Conservation (phyloP, 1,140 invertebrate species). For the Varroa destructor region DNA sequence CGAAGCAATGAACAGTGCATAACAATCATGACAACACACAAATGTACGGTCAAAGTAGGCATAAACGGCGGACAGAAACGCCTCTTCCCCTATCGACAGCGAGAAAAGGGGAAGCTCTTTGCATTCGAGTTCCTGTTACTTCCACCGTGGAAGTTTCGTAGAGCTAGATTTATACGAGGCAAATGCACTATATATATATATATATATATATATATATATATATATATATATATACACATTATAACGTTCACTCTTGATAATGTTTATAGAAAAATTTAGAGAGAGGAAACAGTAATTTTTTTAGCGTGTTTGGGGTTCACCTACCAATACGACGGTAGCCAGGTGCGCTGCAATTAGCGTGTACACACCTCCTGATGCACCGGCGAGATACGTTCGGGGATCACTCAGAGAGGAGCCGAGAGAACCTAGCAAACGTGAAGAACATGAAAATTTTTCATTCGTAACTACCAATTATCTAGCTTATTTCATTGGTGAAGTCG, state of each 20-base stretch:
- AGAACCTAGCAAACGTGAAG: conserved; percentile 41
- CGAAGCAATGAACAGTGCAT: conserved; percentile 18
- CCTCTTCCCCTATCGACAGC: conserved; percentile 8
- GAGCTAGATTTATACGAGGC: too few relatives aligned
- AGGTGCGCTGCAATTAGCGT: conserved; percentile 86
- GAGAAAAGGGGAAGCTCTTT: neutral
- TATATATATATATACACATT: conserved; percentile 1
- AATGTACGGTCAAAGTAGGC: neutral
- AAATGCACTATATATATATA: neutral
- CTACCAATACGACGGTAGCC: conserved; percentile 79
- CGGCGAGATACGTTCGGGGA: conserved; percentile 69
- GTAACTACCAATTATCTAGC: neutral
- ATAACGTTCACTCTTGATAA: conserved; percentile 13
- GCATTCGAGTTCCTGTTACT: too few relatives aligned
- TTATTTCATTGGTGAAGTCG: neutral
- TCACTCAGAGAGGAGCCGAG: conserved; percentile 73
- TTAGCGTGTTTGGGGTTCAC: neutral
- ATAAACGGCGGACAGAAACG: conserved; percentile 30
- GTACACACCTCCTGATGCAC: conserved; percentile 91
- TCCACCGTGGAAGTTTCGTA: too few relatives aligned
- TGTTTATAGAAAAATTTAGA: neutral
- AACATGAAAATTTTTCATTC: conserved; percentile 13
- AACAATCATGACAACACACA: neutral
- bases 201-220: conserved; percentile 1
- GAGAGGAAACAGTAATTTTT: neutral